phyloP scores from a whole-genome alignment of 1,140 invertebrate genomes.

The Leptestheria dahalacensis region DNA sequence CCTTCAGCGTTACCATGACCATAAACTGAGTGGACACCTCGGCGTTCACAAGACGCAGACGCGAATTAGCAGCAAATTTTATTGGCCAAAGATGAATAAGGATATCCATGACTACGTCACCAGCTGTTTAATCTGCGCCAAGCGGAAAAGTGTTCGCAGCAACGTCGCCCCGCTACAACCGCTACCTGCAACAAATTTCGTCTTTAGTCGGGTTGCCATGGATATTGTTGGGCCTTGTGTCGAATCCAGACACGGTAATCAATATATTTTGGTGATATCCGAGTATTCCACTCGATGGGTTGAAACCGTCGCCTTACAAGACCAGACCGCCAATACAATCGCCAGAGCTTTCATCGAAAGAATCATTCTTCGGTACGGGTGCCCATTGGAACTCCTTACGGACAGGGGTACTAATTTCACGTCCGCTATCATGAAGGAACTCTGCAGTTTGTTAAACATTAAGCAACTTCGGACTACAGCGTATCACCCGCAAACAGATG shows the following conservation, averaged over 20 bases:
- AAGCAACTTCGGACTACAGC: conserved; percentile 19
- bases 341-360: neutral
- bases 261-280: neutral
- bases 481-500: conserved; percentile 16
- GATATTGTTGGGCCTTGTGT: neutral
- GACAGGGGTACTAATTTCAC: conserved; percentile 19
- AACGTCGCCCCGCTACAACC: neutral
- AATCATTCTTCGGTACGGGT: conserved; percentile 14
- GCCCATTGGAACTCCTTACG: conserved; percentile 20
- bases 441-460: conserved; percentile 17
- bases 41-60: conserved; percentile 16
- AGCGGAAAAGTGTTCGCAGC: conserved; percentile 6
- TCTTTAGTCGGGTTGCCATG: neutral
- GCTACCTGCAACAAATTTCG: neutral
- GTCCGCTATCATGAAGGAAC: conserved; percentile 15
- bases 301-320: neutral
- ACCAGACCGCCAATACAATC: conserved; percentile 1
- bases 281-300: neutral
- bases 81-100: conserved; percentile 14
- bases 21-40: conserved; percentile 16
- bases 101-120: conserved; percentile 17
- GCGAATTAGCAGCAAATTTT: conserved; percentile 14
- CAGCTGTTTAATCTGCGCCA: conserved; percentile 17
- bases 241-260: neutral
- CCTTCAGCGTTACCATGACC: conserved; percentile 15